phyloP scores from a whole-genome alignment of 2,797 vertebrate species.

The Tangara arthus region DNA sequence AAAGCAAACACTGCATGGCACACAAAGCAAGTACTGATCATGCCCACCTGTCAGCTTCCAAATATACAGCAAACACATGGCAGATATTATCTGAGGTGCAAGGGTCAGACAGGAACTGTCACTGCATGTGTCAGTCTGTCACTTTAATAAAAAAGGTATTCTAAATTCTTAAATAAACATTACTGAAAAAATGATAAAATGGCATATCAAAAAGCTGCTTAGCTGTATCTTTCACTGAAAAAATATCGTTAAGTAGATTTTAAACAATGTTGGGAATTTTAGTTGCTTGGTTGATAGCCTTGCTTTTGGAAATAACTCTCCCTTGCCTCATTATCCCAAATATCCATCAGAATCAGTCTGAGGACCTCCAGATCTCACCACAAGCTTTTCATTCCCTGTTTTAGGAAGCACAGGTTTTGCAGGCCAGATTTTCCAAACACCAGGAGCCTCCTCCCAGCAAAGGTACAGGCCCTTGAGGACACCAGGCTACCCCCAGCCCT shows the following conservation, averaged over 20 bases:
- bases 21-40: background rate
- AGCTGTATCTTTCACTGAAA: background rate
- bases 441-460: background rate
- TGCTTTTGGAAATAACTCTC: background rate
- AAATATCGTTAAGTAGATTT: background rate
- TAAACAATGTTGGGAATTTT: background rate
- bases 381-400: background rate
- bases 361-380: background rate
- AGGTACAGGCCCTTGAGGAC: background rate
- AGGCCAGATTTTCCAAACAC: background rate
- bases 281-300: background rate
- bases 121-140: background rate
- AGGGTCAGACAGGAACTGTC: background rate
- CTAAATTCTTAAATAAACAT: background rate
- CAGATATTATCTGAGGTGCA: background rate
- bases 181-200: background rate
- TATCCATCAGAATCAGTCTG: background rate
- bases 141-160: background rate
- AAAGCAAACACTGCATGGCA: background rate
- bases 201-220: background rate
- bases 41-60: fast-evolving
- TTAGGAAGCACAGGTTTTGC: background rate
- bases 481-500: fast-evolving
- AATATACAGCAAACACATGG: background rate
- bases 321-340: background rate